phyloP scores from a whole-genome alignment of 2,797 vertebrate species.

The Etheostoma nigrum region DNA sequence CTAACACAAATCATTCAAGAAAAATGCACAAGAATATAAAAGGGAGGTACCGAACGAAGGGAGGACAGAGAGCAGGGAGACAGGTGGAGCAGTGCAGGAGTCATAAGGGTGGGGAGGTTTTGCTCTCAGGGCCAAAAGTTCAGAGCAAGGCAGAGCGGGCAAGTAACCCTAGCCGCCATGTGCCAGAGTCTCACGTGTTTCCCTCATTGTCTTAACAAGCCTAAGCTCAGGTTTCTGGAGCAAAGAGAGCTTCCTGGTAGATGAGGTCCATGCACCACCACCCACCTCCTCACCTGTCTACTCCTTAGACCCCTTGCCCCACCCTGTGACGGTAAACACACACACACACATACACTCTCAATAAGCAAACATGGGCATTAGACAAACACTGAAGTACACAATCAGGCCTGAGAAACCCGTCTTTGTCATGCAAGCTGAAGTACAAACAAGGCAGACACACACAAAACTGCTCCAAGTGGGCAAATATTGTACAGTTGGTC shows the following conservation, averaged over 20 bases:
- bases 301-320: conserved; percentile 51
- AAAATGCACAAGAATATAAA: conserved; percentile 29
- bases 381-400: conserved; percentile 45
- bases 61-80: conserved; percentile 35
- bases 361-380: conserved; percentile 56
- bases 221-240: conserved; percentile 81
- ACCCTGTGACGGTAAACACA: conserved; percentile 53
- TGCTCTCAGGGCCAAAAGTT: conserved; percentile 83
- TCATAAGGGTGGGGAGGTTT: conserved; percentile 76
- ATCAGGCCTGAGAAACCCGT: conserved; percentile 36
- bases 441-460: conserved; percentile 2
- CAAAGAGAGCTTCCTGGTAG: conserved; percentile 71
- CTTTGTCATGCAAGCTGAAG: conserved; percentile 31
- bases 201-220: conserved; percentile 80
- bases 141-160: conserved; percentile 69
- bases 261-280: conserved; percentile 51
- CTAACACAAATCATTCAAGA: conserved; percentile 13
- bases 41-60: conserved; percentile 31
- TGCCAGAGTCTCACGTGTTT: conserved; percentile 84
- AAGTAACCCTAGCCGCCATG: conserved; percentile 83
- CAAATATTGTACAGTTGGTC: conserved; percentile 24
- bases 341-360: conserved; percentile 53
- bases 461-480: conserved; percentile 7
- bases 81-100: conserved; percentile 65
- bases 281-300: conserved; percentile 41